phyloP scores from a whole-genome alignment of 37 sponge, comb jelly and placozoan species.

The Haliclona indistincta region DNA sequence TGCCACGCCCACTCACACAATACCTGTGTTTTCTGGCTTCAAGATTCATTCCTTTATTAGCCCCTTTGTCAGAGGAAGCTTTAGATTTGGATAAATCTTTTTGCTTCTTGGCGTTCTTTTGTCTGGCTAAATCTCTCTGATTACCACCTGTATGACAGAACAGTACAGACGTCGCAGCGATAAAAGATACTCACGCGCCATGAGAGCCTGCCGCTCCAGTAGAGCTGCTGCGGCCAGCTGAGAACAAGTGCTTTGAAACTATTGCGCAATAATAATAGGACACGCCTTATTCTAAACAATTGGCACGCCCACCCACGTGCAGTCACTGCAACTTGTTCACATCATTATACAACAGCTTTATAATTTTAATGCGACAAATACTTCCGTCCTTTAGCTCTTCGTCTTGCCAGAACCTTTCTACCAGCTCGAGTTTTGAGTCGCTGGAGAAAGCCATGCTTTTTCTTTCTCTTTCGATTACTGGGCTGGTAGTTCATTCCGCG shows the following conservation, averaged over 20 bases:
- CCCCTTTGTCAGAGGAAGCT: constrained; percentile 20
- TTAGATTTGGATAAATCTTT: constrained; percentile 22
- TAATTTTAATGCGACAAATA: constrained; percentile 71
- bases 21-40: constrained; percentile 66
- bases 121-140: constrained; percentile 81
- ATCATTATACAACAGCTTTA: neutral
- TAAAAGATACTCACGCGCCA: no score
- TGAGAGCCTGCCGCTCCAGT: no score
- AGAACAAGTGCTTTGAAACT: no score
- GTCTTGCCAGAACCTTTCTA: constrained; percentile 82
- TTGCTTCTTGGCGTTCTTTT: constrained; percentile 86
- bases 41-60: constrained; percentile 66
- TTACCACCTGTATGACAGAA: constrained; percentile 65
- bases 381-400: constrained; percentile 88
- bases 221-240: no score
- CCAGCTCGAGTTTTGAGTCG: constrained; percentile 70
- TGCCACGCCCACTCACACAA: constrained; percentile 2
- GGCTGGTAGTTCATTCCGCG: constrained; percentile 94
- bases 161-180: no score
- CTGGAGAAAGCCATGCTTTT: constrained; percentile 73
- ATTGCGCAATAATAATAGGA: no score
- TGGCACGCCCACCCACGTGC: no score
- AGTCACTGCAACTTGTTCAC: no score
- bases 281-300: no score
- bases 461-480: constrained; percentile 80